Base-by-base conservation (phyloP, 2,888 invertebrate species). In the Zeuzera pyrina region DNA sequence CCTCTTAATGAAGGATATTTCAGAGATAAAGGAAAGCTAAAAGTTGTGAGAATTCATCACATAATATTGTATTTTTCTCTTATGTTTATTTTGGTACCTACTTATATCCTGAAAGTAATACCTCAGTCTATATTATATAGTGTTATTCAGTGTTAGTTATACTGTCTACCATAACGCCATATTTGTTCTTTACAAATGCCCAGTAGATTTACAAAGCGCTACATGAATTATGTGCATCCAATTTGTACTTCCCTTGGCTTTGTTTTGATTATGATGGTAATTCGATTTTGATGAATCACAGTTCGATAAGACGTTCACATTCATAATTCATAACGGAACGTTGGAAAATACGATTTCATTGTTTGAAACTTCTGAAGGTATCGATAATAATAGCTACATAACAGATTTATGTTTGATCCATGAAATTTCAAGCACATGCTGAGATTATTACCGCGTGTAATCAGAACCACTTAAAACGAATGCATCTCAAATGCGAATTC, bases 221-320 rank as follows among this genome's bases (percentile, higher is more conserved):
- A 51, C 56, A 73, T 77, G 71, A 78, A 76, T 79, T 68, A 78
- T 77, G 76, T 69, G 66, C 78, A 77, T 77, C 53, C 43, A 62
- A 62, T 64, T 57, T 53, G 47, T 33, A 29, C 35, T 24, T 28
- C 52, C 45, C 43, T 68, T 68, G 69, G 66, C 72, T 64, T 66
- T 38, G 59, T 43, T 52, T 57, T 56, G 48, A 41, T 37, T 43
- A 51, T 49, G 56, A 61, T 58, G 55, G 52, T 59, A 56, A 64
- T 61, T 65, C 53, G 49, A 53, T 56, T 50, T 47, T 45, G 43
- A 49, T 42, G 41, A 45, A 55, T 57, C 45, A 49, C 54, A 59
- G 54, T 57, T 55, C 50, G 55, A 48, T 50, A n/a, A n/a, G n/a
- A n/a, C n/a, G n/a, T n/a, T n/a, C n/a, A n/a, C 16, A 12, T 26